Percentiles rank a stretch among this genome's conserved stretches.
These are phyloP conservation scores for Platycercus adscitus DNA, from an alignment of 2,113 vertebrate species.

Conservation along the genomic window DNA sequence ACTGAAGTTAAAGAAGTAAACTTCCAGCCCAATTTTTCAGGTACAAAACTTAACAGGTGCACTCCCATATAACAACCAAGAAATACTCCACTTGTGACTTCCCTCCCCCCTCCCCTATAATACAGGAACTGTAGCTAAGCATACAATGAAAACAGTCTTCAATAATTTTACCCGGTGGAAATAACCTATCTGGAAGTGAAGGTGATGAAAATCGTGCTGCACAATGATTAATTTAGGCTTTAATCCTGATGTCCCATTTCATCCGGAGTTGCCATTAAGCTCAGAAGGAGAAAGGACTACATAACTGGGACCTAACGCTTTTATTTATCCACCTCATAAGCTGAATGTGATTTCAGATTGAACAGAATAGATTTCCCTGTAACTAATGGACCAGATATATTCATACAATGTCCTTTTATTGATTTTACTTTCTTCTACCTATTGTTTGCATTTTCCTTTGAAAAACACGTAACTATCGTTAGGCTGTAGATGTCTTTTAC, in stretches of 20 bases:
- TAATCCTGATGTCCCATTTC: conserved; percentile 49
- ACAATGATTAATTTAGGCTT: conserved; percentile 51
- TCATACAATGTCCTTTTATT: conserved; percentile 75
- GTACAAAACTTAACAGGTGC: neutral
- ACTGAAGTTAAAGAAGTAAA: neutral
- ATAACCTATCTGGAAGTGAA: neutral
- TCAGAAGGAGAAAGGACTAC: conserved; percentile 28
- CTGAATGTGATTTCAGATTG: conserved; percentile 65
- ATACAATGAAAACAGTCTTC: neutral
- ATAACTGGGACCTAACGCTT: conserved; percentile 10
- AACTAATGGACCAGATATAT: conserved; percentile 78
- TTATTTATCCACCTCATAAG: conserved; percentile 62
- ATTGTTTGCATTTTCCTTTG: conserved; percentile 72
- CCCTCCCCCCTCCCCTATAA: neutral
- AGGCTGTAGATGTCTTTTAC: conserved; percentile 53
- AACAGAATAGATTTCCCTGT: conserved; percentile 70
- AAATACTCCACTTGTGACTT: neutral
- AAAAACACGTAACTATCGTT: conserved; percentile 66
- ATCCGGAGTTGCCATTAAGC: conserved; percentile 42
- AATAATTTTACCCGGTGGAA: neutral
- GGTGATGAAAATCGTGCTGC: conserved; percentile 17
- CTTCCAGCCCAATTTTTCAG: neutral
- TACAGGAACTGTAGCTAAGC: neutral
- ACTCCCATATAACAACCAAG: neutral
- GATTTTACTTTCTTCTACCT: conserved; percentile 76